Conservation (phyloP, 2,113 vertebrate species). For the Tonatia bakeri region DNA sequence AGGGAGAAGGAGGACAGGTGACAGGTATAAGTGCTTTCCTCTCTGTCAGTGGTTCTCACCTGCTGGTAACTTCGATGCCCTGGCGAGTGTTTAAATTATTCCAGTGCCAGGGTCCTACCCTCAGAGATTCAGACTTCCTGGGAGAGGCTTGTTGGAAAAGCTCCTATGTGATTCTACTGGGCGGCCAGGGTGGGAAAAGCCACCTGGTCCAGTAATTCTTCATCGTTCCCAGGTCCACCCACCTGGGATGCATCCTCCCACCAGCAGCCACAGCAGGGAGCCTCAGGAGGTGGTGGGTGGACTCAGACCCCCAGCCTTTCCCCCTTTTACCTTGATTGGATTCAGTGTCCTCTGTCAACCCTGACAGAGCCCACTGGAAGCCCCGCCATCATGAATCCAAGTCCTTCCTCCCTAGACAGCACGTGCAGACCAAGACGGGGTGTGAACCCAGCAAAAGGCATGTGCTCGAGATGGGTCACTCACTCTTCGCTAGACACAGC, state of each 20-base stretch:
- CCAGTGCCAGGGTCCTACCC: neutral
- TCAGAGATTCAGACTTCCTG: rapidly evolving
- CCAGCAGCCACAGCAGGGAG: neutral
- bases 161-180: rapidly evolving
- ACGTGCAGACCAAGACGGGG: neutral
- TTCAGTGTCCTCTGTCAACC: neutral
- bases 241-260: neutral
- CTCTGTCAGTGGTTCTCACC: neutral
- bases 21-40: neutral
- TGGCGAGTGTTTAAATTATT: too few relatives aligned
- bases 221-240: neutral
- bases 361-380: neutral
- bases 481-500: neutral
- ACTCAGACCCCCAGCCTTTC: too few relatives aligned
- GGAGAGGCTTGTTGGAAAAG: neutral
- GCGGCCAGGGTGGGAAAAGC: neutral
- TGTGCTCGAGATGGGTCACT: neutral
- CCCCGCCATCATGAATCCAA: neutral
- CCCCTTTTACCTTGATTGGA: neutral
- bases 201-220: rapidly evolving
- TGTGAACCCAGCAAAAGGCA: neutral
- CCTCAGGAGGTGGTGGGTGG: rapidly evolving
- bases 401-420: neutral
- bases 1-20: rapidly evolving
- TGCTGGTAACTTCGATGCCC: rapidly evolving